Percentiles rank a stretch among this genome's conserved stretches.
Evolutionary conservation across 2,888 invertebrate genomes (phyloP).

Genomic region (Hemistola chrysoprasaria): DNA sequence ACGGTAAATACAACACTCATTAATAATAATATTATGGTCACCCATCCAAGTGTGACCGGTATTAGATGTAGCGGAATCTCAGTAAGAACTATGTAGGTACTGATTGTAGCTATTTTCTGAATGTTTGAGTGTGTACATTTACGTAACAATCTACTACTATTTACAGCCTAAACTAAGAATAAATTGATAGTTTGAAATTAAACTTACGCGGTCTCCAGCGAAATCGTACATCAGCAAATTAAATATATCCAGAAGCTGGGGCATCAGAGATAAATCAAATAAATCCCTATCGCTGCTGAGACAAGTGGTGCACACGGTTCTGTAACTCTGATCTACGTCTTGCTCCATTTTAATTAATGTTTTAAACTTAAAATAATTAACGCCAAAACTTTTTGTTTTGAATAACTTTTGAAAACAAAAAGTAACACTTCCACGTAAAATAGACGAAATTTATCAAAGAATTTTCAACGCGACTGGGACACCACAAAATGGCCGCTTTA

Average conservation of each 20-base stretch:
- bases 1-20: too few species aligned
- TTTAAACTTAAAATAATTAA: slow-evolving; percentile 27
- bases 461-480: slow-evolving; percentile 64
- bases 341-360: slow-evolving; percentile 61
- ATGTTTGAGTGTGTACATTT: too few species aligned
- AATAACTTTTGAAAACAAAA: slow-evolving; percentile 73
- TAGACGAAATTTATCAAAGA: slow-evolving; percentile 72
- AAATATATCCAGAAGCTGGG: slow-evolving; percentile 60
- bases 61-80: too few species aligned
- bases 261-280: slow-evolving; percentile 49
- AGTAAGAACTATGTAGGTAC: too few species aligned
- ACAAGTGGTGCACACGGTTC: slow-evolving; percentile 62
- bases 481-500: slow-evolving; percentile 81
- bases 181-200: slow-evolving; percentile 26
- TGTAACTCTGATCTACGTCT: slow-evolving; percentile 60
- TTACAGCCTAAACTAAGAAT: not conserved
- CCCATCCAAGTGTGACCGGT: too few species aligned
- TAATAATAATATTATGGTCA: too few species aligned
- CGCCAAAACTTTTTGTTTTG: slow-evolving; percentile 43
- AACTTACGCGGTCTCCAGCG: slow-evolving; percentile 67
- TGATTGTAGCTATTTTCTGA: too few species aligned
- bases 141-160: slow-evolving; percentile 2
- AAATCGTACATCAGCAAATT: slow-evolving; percentile 68
- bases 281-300: slow-evolving; percentile 66
- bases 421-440: slow-evolving; percentile 81